Percentiles rank a stretch among this genome's conserved stretches.
These are phyloP conservation scores for Pyrrhia umbra DNA, from an alignment of 2,888 invertebrate species.

Conservation along the genomic window DNA sequence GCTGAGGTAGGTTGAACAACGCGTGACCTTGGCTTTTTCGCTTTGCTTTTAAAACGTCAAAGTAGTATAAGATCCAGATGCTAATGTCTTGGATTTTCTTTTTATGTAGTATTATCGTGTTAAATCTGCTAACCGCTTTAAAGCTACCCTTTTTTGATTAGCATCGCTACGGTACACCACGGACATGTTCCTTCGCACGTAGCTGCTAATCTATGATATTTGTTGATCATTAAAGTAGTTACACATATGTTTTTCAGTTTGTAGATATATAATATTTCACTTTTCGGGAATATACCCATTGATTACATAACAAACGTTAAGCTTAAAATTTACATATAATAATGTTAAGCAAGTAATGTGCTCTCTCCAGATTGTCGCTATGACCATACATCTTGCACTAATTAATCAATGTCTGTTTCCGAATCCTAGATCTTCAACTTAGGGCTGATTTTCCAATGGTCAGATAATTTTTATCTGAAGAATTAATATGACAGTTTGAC, in stretches of 20 bases:
- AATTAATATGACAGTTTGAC: too few species aligned
- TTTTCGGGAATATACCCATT: constrained; percentile 26
- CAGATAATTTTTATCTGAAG: too few species aligned
- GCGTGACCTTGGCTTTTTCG: constrained; percentile 75
- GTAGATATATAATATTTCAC: constrained; percentile 30
- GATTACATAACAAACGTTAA: constrained; percentile 34
- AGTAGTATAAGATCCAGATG: constrained; percentile 59
- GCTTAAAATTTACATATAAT: constrained; percentile 6
- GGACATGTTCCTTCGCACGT: constrained; percentile 51
- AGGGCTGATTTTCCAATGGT: too few species aligned
- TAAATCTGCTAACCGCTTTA: constrained; percentile 47
- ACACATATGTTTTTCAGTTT: constrained; percentile 25
- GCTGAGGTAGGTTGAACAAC: constrained; percentile 80
- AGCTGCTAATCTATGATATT: constrained; percentile 52
- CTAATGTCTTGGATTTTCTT: constrained; percentile 48
- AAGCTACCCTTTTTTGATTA: constrained; percentile 55
- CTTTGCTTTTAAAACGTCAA: constrained; percentile 65
- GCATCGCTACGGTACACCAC: constrained; percentile 43
- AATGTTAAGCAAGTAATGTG: constrained; percentile 4
- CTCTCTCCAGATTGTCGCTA: neutral
- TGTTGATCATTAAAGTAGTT: constrained; percentile 49
- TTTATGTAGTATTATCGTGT: constrained; percentile 28
- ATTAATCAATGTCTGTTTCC: neutral
- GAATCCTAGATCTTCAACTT: neutral
- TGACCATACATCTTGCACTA: neutral